Evolutionary conservation across 2,797 vertebrate species (phyloP).

Genomic region (Micrastur ruficollis): DNA sequence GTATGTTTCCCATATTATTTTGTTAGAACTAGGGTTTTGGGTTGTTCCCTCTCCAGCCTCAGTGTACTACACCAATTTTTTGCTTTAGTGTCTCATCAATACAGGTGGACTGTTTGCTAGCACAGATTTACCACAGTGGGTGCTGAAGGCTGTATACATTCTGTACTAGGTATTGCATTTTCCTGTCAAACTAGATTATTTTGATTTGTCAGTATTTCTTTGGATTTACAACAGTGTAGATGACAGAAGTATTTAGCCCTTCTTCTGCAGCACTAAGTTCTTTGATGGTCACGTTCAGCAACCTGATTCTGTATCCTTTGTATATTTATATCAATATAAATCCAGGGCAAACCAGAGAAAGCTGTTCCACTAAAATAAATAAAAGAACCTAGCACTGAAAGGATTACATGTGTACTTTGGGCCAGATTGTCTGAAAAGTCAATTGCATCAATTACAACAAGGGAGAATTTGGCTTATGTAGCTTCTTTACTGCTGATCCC

Average conservation of each 20-base stretch:
- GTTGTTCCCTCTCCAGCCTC: accelerated
- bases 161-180: neutral
- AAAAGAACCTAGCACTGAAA: neutral
- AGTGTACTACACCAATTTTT: neutral
- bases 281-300: neutral
- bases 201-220: neutral
- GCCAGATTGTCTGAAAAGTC: neutral
- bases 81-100: neutral
- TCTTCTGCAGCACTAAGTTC: neutral
- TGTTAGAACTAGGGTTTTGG: neutral
- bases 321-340: neutral
- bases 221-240: neutral
- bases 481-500: neutral
- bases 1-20: neutral
- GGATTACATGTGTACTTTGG: neutral
- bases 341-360: neutral
- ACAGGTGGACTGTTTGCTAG: neutral
- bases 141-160: neutral
- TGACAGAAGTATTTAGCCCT: neutral
- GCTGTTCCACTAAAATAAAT: neutral
- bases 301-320: neutral
- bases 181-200: neutral
- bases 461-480: neutral
- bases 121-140: neutral
- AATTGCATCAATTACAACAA: neutral